Base-by-base conservation (phyloP, 2,888 invertebrate genomes). In the Synergus japonicus region DNA sequence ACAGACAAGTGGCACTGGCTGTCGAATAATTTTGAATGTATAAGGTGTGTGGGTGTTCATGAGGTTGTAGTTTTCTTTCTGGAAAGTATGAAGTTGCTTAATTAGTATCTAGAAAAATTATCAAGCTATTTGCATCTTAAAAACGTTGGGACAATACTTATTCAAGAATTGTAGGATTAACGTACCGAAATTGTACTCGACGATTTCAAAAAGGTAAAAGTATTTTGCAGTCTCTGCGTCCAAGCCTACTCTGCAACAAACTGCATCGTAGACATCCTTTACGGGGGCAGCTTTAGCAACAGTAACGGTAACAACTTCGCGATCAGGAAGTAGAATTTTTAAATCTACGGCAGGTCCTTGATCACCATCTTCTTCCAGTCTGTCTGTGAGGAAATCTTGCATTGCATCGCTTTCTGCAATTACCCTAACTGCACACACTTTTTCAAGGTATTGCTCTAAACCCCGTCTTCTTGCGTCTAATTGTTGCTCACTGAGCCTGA, bases 21-120 rank as follows among this genome's bases (percentile, higher is more conserved):
- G 99, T 99, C 85, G 98, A 98, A 92, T 99, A 99, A 93, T 99
- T 99, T 93, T 99, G 99, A 87, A 99, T 98, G 93, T 99, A 99
- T 84, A 99, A 94, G 88, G 98, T 97, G 93, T 99, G 99, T 0
- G 99, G 99, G 87, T 97, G 97, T 93, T 99, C 99, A 91, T 96
- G 96, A 0, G 97, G 96, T 88, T 97, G 97, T 82, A 99, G 93
- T 93, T 98, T 98, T 78, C 99, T 95, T 92, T 99, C 98, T 97
- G 93, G n/a, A 93, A 93, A 82, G 83, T 82, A 37, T 37, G 3
- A 37, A 37, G 3, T 3, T 29, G 29, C 29, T 29, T 29, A 29
- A 3, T 29, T 29, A 29, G 29, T 29, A 29, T 29, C 29, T 29
- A 29, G 29, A 29, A 3, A 29, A 29, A 29, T 3, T 29, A 3